Conservation (phyloP, 2,888 invertebrate genomes). For the Pilophorus perplexus region DNA sequence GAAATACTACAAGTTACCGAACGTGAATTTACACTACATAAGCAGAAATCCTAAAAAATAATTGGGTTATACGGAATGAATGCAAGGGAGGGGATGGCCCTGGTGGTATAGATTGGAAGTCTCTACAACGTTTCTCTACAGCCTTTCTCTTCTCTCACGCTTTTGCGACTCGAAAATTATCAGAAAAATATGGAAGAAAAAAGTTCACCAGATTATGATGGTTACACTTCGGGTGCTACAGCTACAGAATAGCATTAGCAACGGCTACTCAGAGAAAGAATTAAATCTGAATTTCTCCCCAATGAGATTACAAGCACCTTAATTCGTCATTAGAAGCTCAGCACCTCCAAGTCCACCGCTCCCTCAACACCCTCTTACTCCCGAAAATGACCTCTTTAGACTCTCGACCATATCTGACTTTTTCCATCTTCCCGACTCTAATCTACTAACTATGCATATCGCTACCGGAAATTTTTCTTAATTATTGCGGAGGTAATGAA, state of each 20-base stretch:
- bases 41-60: no score
- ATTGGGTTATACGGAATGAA: no score
- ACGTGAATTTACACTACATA: no score
- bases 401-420: conserved; percentile 27
- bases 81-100: no score
- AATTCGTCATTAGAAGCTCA: conserved; percentile 38
- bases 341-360: conserved; percentile 6
- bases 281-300: conserved; percentile 39
- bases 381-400: conserved; percentile 38
- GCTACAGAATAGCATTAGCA: conserved; percentile 28
- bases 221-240: conserved; percentile 18
- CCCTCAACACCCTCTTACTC: conserved; percentile 5
- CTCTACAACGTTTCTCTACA: no score
- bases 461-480: conserved; percentile 35
- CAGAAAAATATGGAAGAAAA: no score
- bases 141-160: no score
- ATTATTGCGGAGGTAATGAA: conserved; percentile 33
- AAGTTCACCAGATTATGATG: conserved; percentile 3
- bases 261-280: conserved; percentile 23
- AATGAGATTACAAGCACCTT: conserved; percentile 37
- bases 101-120: no score
- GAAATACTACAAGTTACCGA: no score
- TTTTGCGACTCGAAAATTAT: no score
- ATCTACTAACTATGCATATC: conserved; percentile 32
- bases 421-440: conserved; percentile 28